Evolutionary conservation across 2,797 vertebrate species (phyloP).

Genomic region (Darevskia nairensis): DNA sequence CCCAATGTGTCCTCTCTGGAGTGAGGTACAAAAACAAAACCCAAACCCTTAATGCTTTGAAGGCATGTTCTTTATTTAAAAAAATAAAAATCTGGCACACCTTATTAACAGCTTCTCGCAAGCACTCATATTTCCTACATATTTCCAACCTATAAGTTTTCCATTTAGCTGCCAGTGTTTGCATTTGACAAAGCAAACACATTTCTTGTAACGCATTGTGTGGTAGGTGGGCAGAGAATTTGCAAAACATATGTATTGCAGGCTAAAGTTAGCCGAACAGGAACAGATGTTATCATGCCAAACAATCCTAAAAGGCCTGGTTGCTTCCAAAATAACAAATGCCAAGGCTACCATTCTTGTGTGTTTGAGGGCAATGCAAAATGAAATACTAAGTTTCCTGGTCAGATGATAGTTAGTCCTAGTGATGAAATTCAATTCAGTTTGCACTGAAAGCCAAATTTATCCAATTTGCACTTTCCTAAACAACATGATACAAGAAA

Average conservation of each 20-base stretch:
- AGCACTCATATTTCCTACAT: conserved; percentile 47
- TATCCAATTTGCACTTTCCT: too few species aligned
- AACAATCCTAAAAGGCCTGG: not conserved
- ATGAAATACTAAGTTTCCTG: not conserved
- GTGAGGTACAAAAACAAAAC: not conserved
- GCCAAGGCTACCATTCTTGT: not conserved
- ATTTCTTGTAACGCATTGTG: conserved; percentile 6
- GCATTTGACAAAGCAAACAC: conserved; percentile 18
- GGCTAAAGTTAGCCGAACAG: conserved; percentile 33
- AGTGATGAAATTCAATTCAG: too few species aligned
- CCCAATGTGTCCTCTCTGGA: not conserved
- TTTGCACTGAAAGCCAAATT: too few species aligned
- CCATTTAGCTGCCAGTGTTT: conserved; percentile 23
- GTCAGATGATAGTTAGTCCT: too few species aligned
- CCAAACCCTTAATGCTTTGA: not conserved
- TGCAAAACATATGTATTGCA: conserved; percentile 47
- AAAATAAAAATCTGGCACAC: conserved; percentile 20
- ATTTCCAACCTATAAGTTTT: conserved; percentile 23
- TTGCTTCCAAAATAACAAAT: not conserved
- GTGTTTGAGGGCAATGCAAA: not conserved
- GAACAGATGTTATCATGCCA: conserved; percentile 1
- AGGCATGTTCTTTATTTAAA: conserved; percentile 7
- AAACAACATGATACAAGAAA: too few species aligned
- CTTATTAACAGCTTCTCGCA: conserved; percentile 25
- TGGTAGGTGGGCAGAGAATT: not conserved